Percentiles rank a stretch among this genome's conserved stretches.
phyloP scores from a whole-genome alignment of 2,113 vertebrate genomes.

The Mastomys coucha region DNA sequence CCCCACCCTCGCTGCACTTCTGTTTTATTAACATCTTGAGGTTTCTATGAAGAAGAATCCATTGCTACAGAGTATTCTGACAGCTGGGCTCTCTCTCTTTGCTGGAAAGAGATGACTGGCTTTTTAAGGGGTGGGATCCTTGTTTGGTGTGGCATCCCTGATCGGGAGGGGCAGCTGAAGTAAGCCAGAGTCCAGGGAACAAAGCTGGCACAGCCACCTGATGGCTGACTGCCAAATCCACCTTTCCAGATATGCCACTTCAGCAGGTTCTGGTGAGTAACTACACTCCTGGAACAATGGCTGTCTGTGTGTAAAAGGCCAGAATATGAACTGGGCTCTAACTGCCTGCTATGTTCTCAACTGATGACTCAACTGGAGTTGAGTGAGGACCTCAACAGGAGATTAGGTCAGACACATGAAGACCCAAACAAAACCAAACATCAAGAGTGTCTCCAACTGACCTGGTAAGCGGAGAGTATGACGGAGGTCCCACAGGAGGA shows the following conservation, averaged over 20 bases:
- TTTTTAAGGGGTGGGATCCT: not conserved
- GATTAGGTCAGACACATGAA: slow-evolving; percentile 24
- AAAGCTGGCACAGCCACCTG: not conserved
- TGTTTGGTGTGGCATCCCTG: not conserved
- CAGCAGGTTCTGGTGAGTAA: slow-evolving; percentile 57
- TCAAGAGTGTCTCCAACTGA: not conserved
- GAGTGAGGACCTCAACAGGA: slow-evolving; percentile 22
- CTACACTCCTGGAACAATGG: slow-evolving; percentile 63
- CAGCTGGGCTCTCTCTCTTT: not conserved
- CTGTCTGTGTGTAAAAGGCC: slow-evolving; percentile 49
- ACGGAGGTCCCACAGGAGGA: not conserved
- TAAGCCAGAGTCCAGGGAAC: slow-evolving; percentile 49
- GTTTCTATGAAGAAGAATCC: not conserved
- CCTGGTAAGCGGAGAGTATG: not conserved
- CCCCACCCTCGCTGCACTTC: not conserved
- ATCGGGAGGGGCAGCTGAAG: not conserved
- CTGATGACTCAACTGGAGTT: slow-evolving; percentile 8
- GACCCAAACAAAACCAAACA: slow-evolving; percentile 11
- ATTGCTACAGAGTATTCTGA: not conserved
- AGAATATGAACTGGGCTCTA: slow-evolving; percentile 12
- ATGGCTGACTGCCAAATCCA: not conserved
- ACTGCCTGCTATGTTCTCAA: slow-evolving; percentile 49
- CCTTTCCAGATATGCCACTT: slow-evolving; percentile 59
- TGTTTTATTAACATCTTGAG: not conserved
- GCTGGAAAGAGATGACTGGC: not conserved